A percentile compares a stretch with the other conserved stretches of the same genome.
Conservation (phyloP, 1,140 invertebrate species). For the Cephus cinctus region DNA sequence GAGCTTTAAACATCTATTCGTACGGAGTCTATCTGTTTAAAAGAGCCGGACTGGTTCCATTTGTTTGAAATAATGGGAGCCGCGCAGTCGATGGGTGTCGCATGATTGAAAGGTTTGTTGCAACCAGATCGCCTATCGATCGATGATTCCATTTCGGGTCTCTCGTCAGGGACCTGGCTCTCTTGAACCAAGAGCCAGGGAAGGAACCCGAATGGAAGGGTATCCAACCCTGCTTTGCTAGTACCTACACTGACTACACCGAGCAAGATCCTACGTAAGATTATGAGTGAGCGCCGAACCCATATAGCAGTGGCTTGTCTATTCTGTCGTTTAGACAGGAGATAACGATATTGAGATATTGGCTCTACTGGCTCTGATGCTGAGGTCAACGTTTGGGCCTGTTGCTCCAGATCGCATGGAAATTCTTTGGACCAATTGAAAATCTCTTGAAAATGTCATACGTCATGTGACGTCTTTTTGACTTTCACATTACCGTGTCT, state of each 20-base stretch:
- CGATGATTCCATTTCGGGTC: conserved; percentile 10
- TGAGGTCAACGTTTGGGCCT: neutral
- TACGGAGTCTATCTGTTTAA: neutral
- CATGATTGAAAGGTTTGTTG: conserved; percentile 9
- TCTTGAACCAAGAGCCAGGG: too few species aligned
- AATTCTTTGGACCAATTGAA: too few species aligned
- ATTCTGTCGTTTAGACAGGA: neutral
- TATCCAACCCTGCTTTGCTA: too few species aligned
- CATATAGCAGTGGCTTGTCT: neutral
- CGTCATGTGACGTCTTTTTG: too few species aligned
- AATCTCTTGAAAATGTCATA: too few species aligned
- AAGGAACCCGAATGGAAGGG: too few species aligned
- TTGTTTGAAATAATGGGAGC: conserved; percentile 12
- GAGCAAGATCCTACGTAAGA: neutral
- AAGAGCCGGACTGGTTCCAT: neutral
- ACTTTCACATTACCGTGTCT: too few species aligned
- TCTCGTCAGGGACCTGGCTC: neutral
- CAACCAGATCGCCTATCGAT: conserved; percentile 6
- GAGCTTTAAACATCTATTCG: conserved; percentile 14
- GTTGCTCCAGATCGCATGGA: neutral
- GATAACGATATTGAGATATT: conserved; percentile 7
- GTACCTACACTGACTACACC: too few species aligned
- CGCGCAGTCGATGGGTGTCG: conserved; percentile 6
- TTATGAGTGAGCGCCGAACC: neutral
- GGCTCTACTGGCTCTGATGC: neutral